phyloP scores from a whole-genome alignment of 2,113 vertebrate species.

The chimpanzee (Pan troglodytes) region NHGRI_mPanTro3-v2.1_pri NC_072409.2:51493501-51494000 shows the following conservation, averaged over 20 bases:
- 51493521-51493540: no score
- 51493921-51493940: no score
- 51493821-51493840: no score
- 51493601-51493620: neutral
- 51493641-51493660: neutral
- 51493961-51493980: no score
- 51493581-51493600: neutral
- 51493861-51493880: no score
- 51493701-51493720: neutral
- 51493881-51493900: no score
- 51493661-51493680: neutral
- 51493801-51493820: no score
- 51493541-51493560: neutral
- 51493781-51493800: neutral
- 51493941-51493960: no score
- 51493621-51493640: neutral
- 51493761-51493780: neutral
- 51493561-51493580: neutral
- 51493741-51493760: neutral
- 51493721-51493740: neutral
- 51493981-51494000: rapidly evolving
- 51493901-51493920: no score
- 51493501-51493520: neutral
- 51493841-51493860: no score
- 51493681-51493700: neutral